Percentiles rank a stretch among this genome's conserved stretches.
Conservation (phyloP, 1,140 invertebrate species). For the Orussus abietinus region DNA sequence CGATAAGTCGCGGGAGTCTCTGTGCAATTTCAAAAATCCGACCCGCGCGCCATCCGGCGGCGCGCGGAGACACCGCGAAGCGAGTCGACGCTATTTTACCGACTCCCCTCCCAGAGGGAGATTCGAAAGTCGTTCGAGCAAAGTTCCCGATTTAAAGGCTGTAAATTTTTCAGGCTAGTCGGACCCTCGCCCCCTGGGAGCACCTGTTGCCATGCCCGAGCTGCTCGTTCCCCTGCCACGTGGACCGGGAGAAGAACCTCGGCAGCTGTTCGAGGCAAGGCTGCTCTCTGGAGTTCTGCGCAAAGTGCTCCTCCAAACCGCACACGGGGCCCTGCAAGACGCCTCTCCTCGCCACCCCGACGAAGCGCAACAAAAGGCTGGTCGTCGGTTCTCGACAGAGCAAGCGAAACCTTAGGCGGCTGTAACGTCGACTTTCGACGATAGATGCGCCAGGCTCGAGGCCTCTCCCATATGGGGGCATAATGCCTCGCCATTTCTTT, state of each 20-base stretch:
- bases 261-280: conserved; percentile 43
- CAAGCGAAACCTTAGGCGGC: conserved; percentile 43
- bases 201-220: conserved; percentile 43
- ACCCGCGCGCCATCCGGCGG: too few species aligned
- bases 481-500: too few species aligned
- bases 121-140: too few species aligned
- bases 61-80: too few species aligned
- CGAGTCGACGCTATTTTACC: too few species aligned
- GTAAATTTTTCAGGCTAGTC: conserved; percentile 40
- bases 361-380: conserved; percentile 42
- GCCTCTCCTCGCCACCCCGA: conserved; percentile 44
- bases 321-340: conserved; percentile 46
- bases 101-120: too few species aligned
- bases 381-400: conserved; percentile 44
- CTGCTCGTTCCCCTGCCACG: conserved; percentile 44
- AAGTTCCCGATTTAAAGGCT: too few species aligned
- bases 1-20: too few species aligned
- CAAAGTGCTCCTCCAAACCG: conserved; percentile 39
- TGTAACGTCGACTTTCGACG: too few species aligned
- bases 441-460: too few species aligned
- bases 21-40: too few species aligned
- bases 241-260: conserved; percentile 41
- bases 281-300: conserved; percentile 45
- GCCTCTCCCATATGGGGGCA: too few species aligned
- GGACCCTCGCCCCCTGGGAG: conserved; percentile 39